These are phyloP conservation scores for Xanthorhoe designata DNA, from an alignment of 2,888 invertebrate genomes.

Conservation along the genomic window DNA sequence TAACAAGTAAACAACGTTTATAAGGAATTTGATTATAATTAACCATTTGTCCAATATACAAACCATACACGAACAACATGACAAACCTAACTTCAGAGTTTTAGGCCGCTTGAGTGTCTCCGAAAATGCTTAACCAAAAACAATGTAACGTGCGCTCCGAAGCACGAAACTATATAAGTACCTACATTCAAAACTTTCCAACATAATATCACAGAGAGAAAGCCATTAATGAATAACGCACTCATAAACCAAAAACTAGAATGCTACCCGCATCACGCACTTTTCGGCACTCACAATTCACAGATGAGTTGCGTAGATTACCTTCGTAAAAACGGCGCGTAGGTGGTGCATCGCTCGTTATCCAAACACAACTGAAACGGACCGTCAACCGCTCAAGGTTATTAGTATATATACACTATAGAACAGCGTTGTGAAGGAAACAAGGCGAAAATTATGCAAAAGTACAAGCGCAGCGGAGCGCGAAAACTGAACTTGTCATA, in stretches of 20 bases:
- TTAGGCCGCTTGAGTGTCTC: background rate
- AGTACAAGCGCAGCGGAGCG: constrained; percentile 55
- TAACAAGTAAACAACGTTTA: too few relatives aligned
- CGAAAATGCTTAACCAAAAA: background rate
- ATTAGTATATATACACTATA: constrained; percentile 40
- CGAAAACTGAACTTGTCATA: constrained; percentile 49
- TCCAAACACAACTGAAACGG: constrained; percentile 59
- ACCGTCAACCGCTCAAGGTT: constrained; percentile 52
- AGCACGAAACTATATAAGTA: background rate
- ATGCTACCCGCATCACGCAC: constrained; percentile 19
- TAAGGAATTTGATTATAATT: too few relatives aligned
- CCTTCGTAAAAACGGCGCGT: constrained; percentile 78
- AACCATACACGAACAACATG: too few relatives aligned
- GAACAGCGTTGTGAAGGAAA: constrained; percentile 42
- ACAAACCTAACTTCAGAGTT: background rate
- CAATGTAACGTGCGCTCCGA: background rate
- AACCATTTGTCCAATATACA: too few relatives aligned
- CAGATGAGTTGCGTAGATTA: constrained; percentile 46
- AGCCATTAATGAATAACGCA: background rate
- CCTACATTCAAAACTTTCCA: background rate
- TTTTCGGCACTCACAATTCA: constrained; percentile 21
- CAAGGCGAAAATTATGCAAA: constrained; percentile 61
- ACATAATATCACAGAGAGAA: background rate
- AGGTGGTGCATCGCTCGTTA: constrained; percentile 78
- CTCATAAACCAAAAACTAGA: background rate